phyloP scores from a whole-genome alignment of 2,797 vertebrate species.

The Pseudocheirus occidentalis region DNA sequence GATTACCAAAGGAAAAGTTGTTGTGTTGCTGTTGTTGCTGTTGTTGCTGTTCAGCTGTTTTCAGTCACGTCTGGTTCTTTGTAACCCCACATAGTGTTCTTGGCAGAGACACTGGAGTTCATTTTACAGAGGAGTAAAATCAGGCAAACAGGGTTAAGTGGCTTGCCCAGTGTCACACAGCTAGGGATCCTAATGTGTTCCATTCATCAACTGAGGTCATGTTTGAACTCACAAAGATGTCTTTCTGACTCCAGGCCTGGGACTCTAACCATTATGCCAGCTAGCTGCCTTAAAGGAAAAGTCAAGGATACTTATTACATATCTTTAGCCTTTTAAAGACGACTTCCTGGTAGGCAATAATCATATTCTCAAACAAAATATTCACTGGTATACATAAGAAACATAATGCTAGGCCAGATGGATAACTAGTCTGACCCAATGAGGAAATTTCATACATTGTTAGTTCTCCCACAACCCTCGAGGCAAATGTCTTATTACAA shows the following conservation, averaged over 20 bases:
- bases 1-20: background rate
- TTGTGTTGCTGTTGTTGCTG: no score
- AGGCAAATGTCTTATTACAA: background rate
- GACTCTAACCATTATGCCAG: background rate
- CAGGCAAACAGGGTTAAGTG: slow-evolving; percentile 4
- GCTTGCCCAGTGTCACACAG: background rate
- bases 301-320: background rate
- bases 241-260: background rate
- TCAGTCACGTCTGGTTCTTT: background rate
- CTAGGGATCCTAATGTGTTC: no score
- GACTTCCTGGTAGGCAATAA: background rate
- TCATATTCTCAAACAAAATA: background rate
- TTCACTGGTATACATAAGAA: background rate
- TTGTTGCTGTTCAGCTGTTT: background rate
- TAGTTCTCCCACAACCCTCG: background rate
- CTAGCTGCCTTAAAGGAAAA: background rate
- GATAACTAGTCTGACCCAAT: background rate
- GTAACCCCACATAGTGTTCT: background rate
- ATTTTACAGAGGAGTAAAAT: slow-evolving; percentile 33
- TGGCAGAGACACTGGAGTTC: background rate
- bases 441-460: background rate
- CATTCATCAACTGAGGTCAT: background rate
- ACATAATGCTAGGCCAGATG: background rate
- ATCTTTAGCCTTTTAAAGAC: background rate
- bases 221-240: background rate